phyloP scores from a whole-genome alignment of 2,113 vertebrate genomes.

The Arenaria interpres region DNA sequence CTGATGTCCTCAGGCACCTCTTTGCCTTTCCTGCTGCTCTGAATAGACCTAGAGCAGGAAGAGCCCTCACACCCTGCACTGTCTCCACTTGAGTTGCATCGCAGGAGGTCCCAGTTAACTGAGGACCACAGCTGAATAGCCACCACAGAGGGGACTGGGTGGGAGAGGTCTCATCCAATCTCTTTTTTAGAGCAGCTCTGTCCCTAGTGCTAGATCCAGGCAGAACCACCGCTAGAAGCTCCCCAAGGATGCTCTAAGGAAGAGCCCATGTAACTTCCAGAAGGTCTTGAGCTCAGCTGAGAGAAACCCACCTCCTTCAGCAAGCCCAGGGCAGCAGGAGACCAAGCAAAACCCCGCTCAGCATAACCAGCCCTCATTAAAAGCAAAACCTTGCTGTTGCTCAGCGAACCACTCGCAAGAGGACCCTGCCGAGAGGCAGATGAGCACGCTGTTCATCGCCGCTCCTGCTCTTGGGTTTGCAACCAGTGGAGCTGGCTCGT shows the following conservation, averaged over 20 bases:
- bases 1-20: fast-evolving
- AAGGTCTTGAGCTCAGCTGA: neutral
- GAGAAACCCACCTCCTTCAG: neutral
- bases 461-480: neutral
- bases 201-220: neutral
- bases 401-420: neutral
- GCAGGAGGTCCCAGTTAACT: neutral
- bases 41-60: fast-evolving
- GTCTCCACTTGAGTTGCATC: neutral
- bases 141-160: neutral
- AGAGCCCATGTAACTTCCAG: neutral
- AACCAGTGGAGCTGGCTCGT: neutral
- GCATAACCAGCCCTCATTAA: neutral
- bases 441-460: neutral
- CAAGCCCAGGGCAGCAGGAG: neutral
- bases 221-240: neutral
- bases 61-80: fast-evolving
- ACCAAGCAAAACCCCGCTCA: neutral
- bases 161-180: neutral
- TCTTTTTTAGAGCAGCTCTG: neutral
- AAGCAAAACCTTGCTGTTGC: neutral
- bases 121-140: fast-evolving
- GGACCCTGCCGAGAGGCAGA: neutral
- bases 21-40: neutral
- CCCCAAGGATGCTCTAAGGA: neutral